These are phyloP conservation scores for Diaprepes abbreviatus DNA, from an alignment of 2,888 invertebrate genomes.

Conservation along the genomic window DNA sequence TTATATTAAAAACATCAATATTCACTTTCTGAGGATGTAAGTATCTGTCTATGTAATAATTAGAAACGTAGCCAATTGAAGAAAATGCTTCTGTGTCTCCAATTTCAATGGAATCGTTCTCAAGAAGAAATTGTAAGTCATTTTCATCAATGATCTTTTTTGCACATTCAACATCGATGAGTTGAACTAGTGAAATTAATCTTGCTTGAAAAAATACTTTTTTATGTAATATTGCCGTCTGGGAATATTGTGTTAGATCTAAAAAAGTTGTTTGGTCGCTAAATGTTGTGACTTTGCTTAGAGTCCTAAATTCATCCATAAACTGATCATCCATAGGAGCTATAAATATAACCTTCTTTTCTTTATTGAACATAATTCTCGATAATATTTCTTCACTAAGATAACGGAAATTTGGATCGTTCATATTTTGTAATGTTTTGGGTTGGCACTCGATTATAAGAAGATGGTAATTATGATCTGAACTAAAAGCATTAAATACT, in stretches of 20 bases:
- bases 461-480: constrained; percentile 15
- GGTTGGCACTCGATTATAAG: constrained; percentile 37
- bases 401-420: background rate
- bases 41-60: constrained; percentile 34
- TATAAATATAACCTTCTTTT: constrained; percentile 10
- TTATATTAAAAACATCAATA: constrained; percentile 4
- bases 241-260: constrained; percentile 12
- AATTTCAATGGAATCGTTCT: constrained; percentile 23
- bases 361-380: background rate
- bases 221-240: constrained; percentile 23
- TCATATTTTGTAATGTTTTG: constrained; percentile 1
- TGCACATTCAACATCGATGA: constrained; percentile 28
- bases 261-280: constrained; percentile 24
- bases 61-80: constrained; percentile 24
- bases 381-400: background rate
- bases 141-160: constrained; percentile 4
- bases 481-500: constrained; percentile 17
- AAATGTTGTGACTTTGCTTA: background rate
- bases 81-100: constrained; percentile 34
- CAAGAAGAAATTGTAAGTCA: constrained; percentile 19
- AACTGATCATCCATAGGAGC: background rate
- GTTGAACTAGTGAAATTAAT: constrained; percentile 9
- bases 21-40: constrained; percentile 32
- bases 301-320: background rate
- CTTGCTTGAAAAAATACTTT: constrained; percentile 28